Percentiles rank a stretch among this genome's conserved stretches.
Conservation (phyloP, 2,888 invertebrate species). For the Heteromyza rotundicornis region DNA sequence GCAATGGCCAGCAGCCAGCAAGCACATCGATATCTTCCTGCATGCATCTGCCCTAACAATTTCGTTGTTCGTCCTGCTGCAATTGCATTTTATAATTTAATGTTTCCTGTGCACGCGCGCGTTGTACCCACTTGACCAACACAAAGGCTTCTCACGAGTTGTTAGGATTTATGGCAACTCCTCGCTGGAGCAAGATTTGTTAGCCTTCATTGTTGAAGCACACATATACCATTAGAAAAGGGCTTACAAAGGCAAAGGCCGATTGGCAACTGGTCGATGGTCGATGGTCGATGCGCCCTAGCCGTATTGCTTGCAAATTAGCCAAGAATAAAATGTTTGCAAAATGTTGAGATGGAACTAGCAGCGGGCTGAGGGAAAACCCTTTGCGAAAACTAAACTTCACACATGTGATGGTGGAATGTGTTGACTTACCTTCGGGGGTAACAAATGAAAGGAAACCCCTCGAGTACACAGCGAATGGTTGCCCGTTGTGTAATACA, state of each 20-base stretch:
- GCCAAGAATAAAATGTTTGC: background rate
- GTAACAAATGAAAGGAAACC: too few relatives aligned
- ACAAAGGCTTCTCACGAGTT: slow-evolving; percentile 21
- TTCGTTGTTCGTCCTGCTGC: background rate
- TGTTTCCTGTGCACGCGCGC: slow-evolving; percentile 27
- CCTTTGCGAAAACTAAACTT: background rate
- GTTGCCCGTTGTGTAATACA: slow-evolving; percentile 32
- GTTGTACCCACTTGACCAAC: background rate
- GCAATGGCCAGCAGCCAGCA: too few relatives aligned
- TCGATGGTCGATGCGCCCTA: background rate
- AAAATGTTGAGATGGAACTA: background rate
- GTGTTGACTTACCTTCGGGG: too few relatives aligned
- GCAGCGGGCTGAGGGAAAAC: background rate
- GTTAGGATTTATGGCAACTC: slow-evolving; percentile 54
- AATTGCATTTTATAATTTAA: slow-evolving; percentile 20
- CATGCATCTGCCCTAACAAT: background rate
- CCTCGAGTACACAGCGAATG: background rate
- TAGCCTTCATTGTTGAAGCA: too few relatives aligned
- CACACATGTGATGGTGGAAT: too few relatives aligned
- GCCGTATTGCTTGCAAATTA: slow-evolving; percentile 1
- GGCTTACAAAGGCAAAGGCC: background rate
- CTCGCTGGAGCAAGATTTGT: background rate
- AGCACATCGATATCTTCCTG: background rate
- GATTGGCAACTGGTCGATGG: background rate
- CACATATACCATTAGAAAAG: background rate